Evolutionary conservation across 2,113 vertebrate species (phyloP).

Genomic region (Macheiramphus alcinus): DNA sequence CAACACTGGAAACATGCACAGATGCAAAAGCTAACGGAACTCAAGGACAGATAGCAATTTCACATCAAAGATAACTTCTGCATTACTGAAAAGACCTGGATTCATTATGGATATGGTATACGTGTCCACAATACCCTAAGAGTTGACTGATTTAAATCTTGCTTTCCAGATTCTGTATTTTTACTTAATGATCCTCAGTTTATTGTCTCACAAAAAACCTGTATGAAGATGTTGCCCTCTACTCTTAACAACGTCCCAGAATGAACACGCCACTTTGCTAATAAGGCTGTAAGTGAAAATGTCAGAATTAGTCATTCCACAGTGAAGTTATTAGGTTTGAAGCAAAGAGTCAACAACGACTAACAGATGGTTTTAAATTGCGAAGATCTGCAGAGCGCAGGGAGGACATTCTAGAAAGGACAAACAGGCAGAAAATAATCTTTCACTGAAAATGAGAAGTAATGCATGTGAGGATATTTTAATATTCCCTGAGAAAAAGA

Average conservation of each 20-base stretch:
- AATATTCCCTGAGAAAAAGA: not conserved
- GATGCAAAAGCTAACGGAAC: not conserved
- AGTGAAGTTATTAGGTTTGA: not conserved
- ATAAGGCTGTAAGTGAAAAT: not conserved
- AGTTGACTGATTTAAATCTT: slow-evolving; percentile 13
- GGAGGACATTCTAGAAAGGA: not conserved
- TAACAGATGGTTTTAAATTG: slow-evolving; percentile 34
- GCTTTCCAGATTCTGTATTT: slow-evolving; percentile 29
- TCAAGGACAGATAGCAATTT: slow-evolving; percentile 10
- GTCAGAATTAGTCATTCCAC: not conserved
- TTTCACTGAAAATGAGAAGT: not conserved
- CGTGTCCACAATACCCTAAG: not conserved
- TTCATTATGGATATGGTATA: not conserved
- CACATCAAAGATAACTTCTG: not conserved
- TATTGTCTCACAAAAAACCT: slow-evolving; percentile 1
- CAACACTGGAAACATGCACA: not conserved
- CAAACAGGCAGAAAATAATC: slow-evolving; percentile 3
- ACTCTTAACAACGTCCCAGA: not conserved
- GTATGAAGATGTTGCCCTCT: not conserved
- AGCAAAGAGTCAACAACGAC: not conserved
- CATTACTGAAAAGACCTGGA: not conserved
- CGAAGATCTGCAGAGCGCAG: not conserved
- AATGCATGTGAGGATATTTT: not conserved
- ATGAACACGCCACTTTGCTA: not conserved
- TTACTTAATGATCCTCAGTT: slow-evolving; percentile 12